These are phyloP conservation scores for Colletes collaris DNA, from an alignment of 2,888 invertebrate species.

Conservation along the genomic window DNA sequence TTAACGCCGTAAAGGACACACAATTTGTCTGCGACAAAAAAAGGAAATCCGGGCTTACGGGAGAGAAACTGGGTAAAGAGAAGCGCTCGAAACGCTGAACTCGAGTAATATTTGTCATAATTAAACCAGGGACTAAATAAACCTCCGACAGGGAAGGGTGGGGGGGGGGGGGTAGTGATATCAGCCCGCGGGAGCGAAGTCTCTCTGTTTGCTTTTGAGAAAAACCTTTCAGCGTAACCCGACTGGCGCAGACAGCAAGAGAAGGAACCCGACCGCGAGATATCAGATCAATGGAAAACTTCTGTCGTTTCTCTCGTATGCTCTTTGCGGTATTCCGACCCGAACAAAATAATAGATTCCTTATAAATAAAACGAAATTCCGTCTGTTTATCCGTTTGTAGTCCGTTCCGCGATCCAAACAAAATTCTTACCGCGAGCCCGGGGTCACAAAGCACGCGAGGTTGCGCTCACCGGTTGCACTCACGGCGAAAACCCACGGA, in stretches of 20 bases:
- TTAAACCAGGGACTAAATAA: constrained; percentile 42
- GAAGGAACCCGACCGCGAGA: background rate
- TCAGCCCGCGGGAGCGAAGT: background rate
- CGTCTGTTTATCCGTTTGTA: too few species aligned
- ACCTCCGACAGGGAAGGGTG: background rate
- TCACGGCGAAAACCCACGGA: too few species aligned
- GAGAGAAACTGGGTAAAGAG: background rate
- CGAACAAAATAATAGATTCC: too few species aligned
- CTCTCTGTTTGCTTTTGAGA: constrained; percentile 24
- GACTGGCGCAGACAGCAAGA: constrained; percentile 11
- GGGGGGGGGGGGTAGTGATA: background rate
- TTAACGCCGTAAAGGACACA: constrained; percentile 65
- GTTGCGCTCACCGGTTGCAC: too few species aligned
- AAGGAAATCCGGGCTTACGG: constrained; percentile 24
- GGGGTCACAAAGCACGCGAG: too few species aligned
- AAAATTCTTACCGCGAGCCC: too few species aligned
- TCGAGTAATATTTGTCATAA: constrained; percentile 50
- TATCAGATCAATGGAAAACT: background rate
- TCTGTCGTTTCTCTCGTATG: too few species aligned
- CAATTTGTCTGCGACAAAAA: constrained; percentile 61
- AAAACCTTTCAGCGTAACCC: constrained; percentile 26
- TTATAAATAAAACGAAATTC: too few species aligned
- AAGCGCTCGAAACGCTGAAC: constrained; percentile 26
- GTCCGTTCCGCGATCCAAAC: too few species aligned
- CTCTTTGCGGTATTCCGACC: too few species aligned